Base-by-base conservation (phyloP, 2,113 vertebrate genomes). In the Macquaria ambigua region DNA sequence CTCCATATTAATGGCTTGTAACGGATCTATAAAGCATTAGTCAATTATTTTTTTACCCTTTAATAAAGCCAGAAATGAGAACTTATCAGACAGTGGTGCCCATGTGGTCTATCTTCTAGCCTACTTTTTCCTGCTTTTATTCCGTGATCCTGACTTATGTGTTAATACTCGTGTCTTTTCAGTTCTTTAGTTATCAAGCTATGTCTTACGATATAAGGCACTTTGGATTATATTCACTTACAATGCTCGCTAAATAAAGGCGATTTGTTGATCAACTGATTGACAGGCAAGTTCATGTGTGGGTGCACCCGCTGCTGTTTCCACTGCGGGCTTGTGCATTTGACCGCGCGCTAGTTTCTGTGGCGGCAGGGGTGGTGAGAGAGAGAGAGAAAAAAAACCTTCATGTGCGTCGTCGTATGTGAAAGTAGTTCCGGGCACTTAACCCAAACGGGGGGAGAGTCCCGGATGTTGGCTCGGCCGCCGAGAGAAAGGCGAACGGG, bases 391-490 rank as follows among this genome's bases (percentile, higher is more conserved):
- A 18, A 72, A 48, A 72, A 90, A 64, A 41, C 63, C 85, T 84
- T 79, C 82, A 50, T 83, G 79, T 83, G 91, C 90, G 85, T 69
- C 91, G 90, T 92, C 82, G 72, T 91, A 83, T 92, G 70, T 77
- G 89, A 95, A 96, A 96, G 96, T 96, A 96, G 96, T 95, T 96
- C 96, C 94, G 94, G 93, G 84, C 90, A 83, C 84, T 87, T 91
- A 88, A 92, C 89, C 90, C 85, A 90, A 86, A 77, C 86, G 50
- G 81, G 80, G 80, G 83, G 61, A 93, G 91, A 93, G 93, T 89
- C 96, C 96, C 96, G 96, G 96, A 96, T 96, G 96, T 96, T 95
- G 93, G 93, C 94, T 95, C 92, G 84, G 90, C 93, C 83, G 88
- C 93, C 87, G 87, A 95, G 91, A 95, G 95, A 95, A 95, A 95